Evolutionary conservation across 2,113 vertebrate genomes (phyloP).

Genomic region (Bambusicola thoracicus): DNA sequence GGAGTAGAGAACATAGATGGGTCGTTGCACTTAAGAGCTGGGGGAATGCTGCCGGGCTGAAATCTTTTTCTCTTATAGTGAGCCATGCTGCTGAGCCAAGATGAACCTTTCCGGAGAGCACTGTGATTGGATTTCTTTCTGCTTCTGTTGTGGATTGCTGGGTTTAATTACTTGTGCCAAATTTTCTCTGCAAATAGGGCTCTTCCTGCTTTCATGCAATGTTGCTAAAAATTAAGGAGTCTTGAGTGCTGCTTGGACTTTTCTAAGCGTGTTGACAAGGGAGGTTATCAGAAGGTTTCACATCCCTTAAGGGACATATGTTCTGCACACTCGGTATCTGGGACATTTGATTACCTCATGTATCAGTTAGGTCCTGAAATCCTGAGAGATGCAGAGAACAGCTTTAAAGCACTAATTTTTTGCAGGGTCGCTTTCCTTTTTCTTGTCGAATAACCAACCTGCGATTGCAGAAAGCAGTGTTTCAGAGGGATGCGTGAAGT

Average conservation of each 20-base stretch:
- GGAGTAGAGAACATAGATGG: background rate
- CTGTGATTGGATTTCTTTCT: background rate
- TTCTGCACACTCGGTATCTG: background rate
- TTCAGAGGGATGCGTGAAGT: background rate
- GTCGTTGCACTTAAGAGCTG: background rate
- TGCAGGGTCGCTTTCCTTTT: background rate
- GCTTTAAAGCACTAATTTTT: accelerated
- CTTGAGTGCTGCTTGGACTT: accelerated
- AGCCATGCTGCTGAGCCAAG: background rate
- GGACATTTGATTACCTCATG: accelerated
- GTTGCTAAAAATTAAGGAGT: background rate
- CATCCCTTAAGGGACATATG: background rate
- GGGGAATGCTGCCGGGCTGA: background rate
- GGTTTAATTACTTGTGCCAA: background rate
- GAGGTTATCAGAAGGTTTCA: background rate
- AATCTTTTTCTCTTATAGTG: background rate
- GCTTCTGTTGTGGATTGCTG: background rate
- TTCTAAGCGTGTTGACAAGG: background rate
- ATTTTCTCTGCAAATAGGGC: background rate
- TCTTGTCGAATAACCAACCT: background rate
- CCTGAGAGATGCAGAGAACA: background rate
- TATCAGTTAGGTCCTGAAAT: background rate
- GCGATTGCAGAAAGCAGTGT: accelerated
- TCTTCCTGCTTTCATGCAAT: background rate
- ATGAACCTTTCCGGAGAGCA: background rate